Percentiles rank a stretch among this genome's conserved stretches.
phyloP scores from a whole-genome alignment of 2,797 vertebrate species.

The Typhlichthys eigenmanni region DNA sequence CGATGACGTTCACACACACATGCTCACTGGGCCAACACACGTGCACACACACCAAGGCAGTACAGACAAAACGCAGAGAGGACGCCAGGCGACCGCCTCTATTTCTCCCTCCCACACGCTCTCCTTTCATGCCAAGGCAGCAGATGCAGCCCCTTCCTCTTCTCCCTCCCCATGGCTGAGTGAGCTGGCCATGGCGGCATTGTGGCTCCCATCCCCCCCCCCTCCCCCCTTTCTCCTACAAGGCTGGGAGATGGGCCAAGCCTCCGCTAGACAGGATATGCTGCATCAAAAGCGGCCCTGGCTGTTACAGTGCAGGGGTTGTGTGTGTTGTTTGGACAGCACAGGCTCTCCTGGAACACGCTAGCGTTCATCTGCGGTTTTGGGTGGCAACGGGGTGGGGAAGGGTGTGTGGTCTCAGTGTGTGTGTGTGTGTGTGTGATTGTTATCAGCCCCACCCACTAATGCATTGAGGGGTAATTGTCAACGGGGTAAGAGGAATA shows the following conservation, averaged over 20 bases:
- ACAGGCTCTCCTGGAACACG: slow-evolving; percentile 12
- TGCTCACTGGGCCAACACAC: neutral
- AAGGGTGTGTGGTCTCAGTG: slow-evolving; percentile 13
- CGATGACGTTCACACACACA: slow-evolving; percentile 2
- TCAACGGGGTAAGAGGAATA: slow-evolving; percentile 1
- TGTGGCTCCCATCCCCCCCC: slow-evolving; percentile 5
- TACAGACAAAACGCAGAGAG: neutral
- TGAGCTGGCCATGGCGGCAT: slow-evolving; percentile 14
- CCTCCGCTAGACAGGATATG: slow-evolving; percentile 45
- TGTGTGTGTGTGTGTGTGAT: slow-evolving; percentile 4
- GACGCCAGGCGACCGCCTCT: slow-evolving; percentile 12
- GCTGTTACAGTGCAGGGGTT: slow-evolving; percentile 29
- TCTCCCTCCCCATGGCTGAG: slow-evolving; percentile 11
- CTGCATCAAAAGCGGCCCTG: slow-evolving; percentile 35
- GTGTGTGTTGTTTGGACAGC: slow-evolving; percentile 49
- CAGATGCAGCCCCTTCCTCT: slow-evolving; percentile 40
- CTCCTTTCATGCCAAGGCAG: slow-evolving; percentile 26
- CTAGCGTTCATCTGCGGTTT: slow-evolving; percentile 13
- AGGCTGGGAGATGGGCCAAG: slow-evolving; percentile 41
- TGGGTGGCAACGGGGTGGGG: neutral
- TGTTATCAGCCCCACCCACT: neutral
- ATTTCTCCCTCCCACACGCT: slow-evolving; percentile 7
- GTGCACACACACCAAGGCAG: neutral
- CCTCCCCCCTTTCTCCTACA: slow-evolving; percentile 1
- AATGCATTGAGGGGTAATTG: slow-evolving; percentile 21